These are phyloP conservation scores for Brachionus paranguensis DNA, from an alignment of 1,140 invertebrate species.

Conservation along the genomic window DNA sequence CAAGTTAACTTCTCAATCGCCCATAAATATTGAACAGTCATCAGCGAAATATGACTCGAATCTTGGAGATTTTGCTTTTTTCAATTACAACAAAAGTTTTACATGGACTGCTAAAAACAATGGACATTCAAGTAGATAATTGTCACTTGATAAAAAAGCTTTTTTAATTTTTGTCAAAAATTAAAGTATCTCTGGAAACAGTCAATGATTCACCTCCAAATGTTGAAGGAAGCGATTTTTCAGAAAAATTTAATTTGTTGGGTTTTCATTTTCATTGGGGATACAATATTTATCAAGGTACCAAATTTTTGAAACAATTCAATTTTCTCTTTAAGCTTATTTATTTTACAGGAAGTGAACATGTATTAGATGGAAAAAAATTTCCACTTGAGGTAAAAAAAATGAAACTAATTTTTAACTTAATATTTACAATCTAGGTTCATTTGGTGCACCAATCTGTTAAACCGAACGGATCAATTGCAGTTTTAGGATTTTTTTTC, in stretches of 20 bases:
- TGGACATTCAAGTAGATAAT: slow-evolving; percentile 39
- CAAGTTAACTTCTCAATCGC: background rate
- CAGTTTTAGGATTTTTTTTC: slow-evolving; percentile 13
- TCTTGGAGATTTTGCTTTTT: slow-evolving; percentile 42
- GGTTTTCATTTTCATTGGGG: slow-evolving; percentile 40
- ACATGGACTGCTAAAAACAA: slow-evolving; percentile 43
- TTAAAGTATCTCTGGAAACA: background rate
- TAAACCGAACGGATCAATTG: background rate
- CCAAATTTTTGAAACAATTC: background rate
- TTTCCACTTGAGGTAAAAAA: slow-evolving; percentile 35
- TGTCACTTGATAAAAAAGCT: background rate
- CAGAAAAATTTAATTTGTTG: background rate
- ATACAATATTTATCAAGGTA: slow-evolving; percentile 24
- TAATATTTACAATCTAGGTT: background rate
- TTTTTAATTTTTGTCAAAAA: background rate
- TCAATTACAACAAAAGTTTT: slow-evolving; percentile 41
- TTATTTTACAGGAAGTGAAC: background rate
- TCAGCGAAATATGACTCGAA: slow-evolving; percentile 42
- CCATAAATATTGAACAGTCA: slow-evolving; percentile 38
- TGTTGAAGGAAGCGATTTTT: slow-evolving; percentile 12
- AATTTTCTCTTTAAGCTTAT: background rate
- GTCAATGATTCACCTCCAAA: background rate
- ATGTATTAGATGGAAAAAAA: slow-evolving; percentile 3
- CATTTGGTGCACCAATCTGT: background rate
- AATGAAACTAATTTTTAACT: background rate